Evolutionary conservation across 2,888 invertebrate species (phyloP), one percentile per base, ranked within the genome.

Genomic region (Eilema griseolum): DNA sequence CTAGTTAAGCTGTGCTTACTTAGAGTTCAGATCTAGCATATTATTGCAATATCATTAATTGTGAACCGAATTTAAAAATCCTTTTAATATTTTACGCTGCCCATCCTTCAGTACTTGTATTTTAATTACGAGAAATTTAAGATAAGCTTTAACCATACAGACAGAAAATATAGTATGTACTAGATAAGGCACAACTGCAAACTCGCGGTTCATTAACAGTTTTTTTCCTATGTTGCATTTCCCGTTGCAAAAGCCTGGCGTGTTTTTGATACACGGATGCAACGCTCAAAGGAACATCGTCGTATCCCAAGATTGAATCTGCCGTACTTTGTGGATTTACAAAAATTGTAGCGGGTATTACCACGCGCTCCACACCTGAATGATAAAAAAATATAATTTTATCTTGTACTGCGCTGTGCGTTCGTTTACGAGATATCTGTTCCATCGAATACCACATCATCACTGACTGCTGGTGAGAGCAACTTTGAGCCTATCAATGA

Each of bases 281-380:
- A 81, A 70, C 81, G 84, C 85, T 91, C 91, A 92, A 91, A 92
- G 89, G 82, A 84, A 75, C 82, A 81, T 83, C 83, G 85, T 79
- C 83, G 82, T 82, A 79, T 84, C 81, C 71, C 71, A 74, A 82
- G 85, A 88, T 89, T 86, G 81, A 89, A 90, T 87, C 83, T 82
- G 77, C 71, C 74, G 81, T 84, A 83, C 88, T 90, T 88, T 86
- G 87, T 82, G 90, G 90, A 88, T 89, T 91, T 91, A 85, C 83
- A 85, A 88, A 90, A 89, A 89, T 86, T 87, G 88, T 85, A 80
- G 83, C 78, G 75, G 84, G 85, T 80, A 82, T 86, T 84, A 84
- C 79, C 28, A 33, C 69, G 74, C 70, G 76, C 73, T 79, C 75
- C 59, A 77, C 78, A 83, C 78, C 84, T 80, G 81, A 72, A 79